Conservation (phyloP, 2,888 invertebrate genomes). For the Aspidapion aeneum region DNA sequence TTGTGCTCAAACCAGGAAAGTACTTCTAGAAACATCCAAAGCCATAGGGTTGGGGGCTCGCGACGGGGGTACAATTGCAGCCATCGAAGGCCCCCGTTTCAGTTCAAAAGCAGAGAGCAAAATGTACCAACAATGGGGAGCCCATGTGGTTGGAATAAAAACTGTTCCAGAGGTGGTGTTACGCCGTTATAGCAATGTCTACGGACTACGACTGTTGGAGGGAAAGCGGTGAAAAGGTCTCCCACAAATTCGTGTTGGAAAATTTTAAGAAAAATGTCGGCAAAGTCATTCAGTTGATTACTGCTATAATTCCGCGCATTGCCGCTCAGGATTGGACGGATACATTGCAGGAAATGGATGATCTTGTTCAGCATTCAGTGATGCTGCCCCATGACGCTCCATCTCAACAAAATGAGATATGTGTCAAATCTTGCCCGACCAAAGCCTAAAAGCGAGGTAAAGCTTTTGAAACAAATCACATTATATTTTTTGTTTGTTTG, state of each 20-base stretch:
- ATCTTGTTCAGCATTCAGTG: not conserved
- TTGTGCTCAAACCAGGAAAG: conserved; percentile 66
- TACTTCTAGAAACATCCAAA: conserved; percentile 64
- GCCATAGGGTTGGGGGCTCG: conserved; percentile 58
- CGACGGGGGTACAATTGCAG: conserved; percentile 67
- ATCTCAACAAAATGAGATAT: not conserved
- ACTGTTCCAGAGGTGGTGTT: conserved; percentile 93
- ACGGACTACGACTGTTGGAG: conserved; percentile 99
- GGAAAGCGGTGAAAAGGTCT: conserved; percentile 66
- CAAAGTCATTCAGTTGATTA: conserved; percentile 72
- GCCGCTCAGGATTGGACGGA: conserved; percentile 68
- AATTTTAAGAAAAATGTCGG: conserved; percentile 75
- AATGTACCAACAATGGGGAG: conserved; percentile 84
- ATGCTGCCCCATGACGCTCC: not conserved
- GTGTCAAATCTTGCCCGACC: not conserved
- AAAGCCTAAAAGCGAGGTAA: not conserved
- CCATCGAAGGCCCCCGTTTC: conserved; percentile 89
- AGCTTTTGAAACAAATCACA: too few species aligned
- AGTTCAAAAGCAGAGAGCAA: conserved; percentile 91
- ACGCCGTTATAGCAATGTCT: conserved; percentile 89
- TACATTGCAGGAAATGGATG: conserved; percentile 51
- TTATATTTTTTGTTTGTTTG: too few species aligned
- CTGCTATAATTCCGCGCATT: conserved; percentile 68
- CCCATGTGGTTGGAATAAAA: conserved; percentile 95
- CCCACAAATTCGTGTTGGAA: conserved; percentile 68